Base-by-base conservation (phyloP, 2,113 vertebrate genomes). In the Siniperca knerii region DNA sequence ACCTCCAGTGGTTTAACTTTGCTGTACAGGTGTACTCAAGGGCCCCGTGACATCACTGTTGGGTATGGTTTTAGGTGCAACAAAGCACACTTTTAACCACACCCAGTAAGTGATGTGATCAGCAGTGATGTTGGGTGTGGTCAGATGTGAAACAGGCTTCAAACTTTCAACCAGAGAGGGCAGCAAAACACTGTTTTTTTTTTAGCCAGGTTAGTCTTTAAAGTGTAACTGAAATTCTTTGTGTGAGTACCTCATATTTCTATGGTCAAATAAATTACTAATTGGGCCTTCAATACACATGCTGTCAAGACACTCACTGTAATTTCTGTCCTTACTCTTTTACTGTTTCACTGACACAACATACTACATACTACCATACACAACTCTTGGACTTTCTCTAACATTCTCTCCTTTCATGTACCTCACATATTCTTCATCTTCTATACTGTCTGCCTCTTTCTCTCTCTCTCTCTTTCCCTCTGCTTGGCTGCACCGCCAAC, bases 401-500 rank as follows among this genome's bases (percentile, higher is more conserved):
- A 29, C 67, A 48, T 69, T 79, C 35, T 25, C n/a, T 79, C 44
- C 66, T 44, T 2, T 76, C 68, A 73, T 50, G 1, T 50, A 62
- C 55, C 58, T 75, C 42, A 50, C 64, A 48, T 58, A 70, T 48
- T 86, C 25, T 57, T 37, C 67, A 48, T 75, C 35, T 46, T 52
- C 52, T 79, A 61, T 21, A 35, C 11, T 7, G 10, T 68, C 82
- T 77, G 16, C 70, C 60, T 71, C 73, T 68, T 48, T 60, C 61
- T 82, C 65, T 67, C 50, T 57, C 75, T 25, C 81, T 58, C 75
- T 13, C 62, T 54, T 48, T 77, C 84, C 50, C 68, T 81, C 83
- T 75, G 82, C 89, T 86, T 84, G 90, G 87, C 87, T 90, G 86
- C 88, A 62, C 85, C 23, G 57, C 86, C 86, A 90, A 90, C 90